Conservation (phyloP, 2,888 invertebrate genomes). For the Chironomus tentans region DNA sequence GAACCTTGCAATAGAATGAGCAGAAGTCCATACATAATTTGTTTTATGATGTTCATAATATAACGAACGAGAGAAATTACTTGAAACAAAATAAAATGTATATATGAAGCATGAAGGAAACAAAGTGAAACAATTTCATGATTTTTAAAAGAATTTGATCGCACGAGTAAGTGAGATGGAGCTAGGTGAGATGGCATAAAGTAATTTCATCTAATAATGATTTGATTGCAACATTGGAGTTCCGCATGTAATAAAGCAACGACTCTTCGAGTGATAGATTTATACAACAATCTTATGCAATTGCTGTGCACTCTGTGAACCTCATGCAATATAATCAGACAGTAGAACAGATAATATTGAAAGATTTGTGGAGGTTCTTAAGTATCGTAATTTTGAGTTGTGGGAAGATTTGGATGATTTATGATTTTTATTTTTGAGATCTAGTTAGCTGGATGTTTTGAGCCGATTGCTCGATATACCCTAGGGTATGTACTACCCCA, state of each 20-base stretch:
- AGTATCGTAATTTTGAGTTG: no score
- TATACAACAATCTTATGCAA: background rate
- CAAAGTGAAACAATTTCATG: background rate
- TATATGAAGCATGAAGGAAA: background rate
- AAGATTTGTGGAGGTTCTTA: no score
- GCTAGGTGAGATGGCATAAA: background rate
- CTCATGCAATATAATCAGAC: background rate
- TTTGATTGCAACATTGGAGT: background rate
- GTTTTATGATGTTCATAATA: background rate
- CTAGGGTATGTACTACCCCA: no score
- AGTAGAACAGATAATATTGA: no score
- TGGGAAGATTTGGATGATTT: no score
- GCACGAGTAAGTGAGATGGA: background rate
- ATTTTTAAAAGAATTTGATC: background rate
- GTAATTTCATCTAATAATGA: background rate
- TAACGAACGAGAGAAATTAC: background rate
- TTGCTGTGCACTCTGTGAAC: background rate
- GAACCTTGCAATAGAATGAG: background rate
- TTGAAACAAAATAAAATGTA: background rate
- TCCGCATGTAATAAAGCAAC: no score
- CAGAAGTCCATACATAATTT: background rate
- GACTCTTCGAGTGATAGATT: background rate
- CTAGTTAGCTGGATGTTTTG: no score
- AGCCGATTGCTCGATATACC: no score
- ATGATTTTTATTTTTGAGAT: no score